Conservation (phyloP, 2,797 vertebrate species). For the Crenuchus spilurus region DNA sequence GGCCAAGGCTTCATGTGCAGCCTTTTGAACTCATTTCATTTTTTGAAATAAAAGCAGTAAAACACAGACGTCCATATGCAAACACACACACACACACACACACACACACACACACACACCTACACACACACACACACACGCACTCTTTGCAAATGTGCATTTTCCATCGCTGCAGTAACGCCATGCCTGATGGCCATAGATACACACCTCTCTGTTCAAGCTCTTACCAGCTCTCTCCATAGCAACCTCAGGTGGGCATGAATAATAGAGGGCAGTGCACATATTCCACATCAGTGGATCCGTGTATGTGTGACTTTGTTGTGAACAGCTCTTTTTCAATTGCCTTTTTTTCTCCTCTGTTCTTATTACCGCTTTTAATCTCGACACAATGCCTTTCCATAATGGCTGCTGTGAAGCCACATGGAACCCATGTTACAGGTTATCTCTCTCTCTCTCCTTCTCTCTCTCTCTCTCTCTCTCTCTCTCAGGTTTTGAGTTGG, state of each 20-base stretch:
- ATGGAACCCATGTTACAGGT: background rate
- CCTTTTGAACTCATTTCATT: constrained; percentile 14
- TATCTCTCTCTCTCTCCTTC: background rate
- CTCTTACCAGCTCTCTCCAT: constrained; percentile 2
- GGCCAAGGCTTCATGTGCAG: background rate
- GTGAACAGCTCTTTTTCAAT: constrained; percentile 9
- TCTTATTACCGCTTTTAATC: constrained; percentile 12
- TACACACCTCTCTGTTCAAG: background rate
- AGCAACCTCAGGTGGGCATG: constrained; percentile 6
- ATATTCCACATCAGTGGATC: constrained; percentile 7
- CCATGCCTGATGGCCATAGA: background rate
- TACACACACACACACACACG: background rate
- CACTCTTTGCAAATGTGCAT: too few species aligned
- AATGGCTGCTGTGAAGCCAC: background rate
- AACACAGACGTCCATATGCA: too few species aligned
- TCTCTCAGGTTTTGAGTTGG: constrained; percentile 91
- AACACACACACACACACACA: background rate
- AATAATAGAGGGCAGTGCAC: constrained; percentile 30
- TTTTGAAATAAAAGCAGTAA: background rate
- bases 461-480: background rate
- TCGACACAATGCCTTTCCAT: constrained; percentile 3
- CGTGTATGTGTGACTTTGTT: constrained; percentile 10
- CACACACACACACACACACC: background rate
- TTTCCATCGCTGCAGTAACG: background rate
- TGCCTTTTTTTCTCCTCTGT: constrained; percentile 6